A percentile compares a stretch with the other conserved stretches of the same genome.
These are phyloP conservation scores for Carollia perspicillata DNA, from an alignment of 2,113 vertebrate species.

Conservation along the genomic window DNA sequence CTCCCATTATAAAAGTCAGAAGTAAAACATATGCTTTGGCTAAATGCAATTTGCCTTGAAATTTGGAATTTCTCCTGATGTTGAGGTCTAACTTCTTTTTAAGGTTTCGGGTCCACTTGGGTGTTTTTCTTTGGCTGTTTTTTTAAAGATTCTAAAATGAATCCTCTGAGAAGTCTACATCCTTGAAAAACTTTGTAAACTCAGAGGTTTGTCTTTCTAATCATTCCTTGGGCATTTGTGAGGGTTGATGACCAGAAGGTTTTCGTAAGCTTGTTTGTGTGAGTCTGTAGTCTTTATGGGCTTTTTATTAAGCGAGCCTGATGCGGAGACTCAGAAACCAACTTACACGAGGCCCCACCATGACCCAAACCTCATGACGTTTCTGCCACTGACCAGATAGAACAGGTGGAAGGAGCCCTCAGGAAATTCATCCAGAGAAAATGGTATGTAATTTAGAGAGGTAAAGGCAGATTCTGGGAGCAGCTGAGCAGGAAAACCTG, in stretches of 20 bases:
- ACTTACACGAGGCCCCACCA: not conserved
- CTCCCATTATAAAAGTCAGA: not conserved
- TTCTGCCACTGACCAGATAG: not conserved
- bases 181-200: not conserved
- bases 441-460: not conserved
- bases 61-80: not conserved
- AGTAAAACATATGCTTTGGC: not conserved
- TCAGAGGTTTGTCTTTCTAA: not conserved
- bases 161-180: not conserved
- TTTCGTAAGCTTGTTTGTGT: not conserved
- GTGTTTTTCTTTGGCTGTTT: not conserved
- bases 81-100: not conserved
- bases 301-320: not conserved
- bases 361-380: not conserved
- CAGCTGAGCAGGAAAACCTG: not conserved
- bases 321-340: not conserved
- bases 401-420: not conserved
- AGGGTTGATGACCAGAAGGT: not conserved
- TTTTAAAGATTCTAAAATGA: not conserved
- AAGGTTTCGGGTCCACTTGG: not conserved
- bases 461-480: not conserved
- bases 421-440: not conserved
- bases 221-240: not conserved
- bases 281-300: not conserved
- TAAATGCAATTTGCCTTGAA: not conserved